phyloP scores from a whole-genome alignment of 1,140 invertebrate genomes.

The Chelonus insularis region DNA sequence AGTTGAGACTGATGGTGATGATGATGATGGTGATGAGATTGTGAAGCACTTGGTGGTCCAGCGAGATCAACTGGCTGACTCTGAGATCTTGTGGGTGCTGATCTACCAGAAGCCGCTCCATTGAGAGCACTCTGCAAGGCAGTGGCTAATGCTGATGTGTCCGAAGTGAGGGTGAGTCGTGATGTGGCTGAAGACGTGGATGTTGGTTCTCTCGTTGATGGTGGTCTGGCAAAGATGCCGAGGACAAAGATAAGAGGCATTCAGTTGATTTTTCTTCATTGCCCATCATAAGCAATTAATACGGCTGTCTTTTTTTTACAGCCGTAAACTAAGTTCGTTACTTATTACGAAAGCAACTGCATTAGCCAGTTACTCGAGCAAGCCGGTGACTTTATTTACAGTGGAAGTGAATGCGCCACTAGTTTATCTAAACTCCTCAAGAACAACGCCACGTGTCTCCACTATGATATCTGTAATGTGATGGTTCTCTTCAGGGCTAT shows the following conservation, averaged over 20 bases:
- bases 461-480: background rate
- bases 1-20: constrained; percentile 28
- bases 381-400: constrained; percentile 54
- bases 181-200: constrained; percentile 53
- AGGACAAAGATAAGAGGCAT: background rate
- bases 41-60: constrained; percentile 42
- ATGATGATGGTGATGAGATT: constrained; percentile 41
- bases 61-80: constrained; percentile 60
- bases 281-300: constrained; percentile 1
- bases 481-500: constrained; percentile 3
- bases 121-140: constrained; percentile 53
- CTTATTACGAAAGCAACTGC: background rate
- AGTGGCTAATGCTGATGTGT: constrained; percentile 51
- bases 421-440: constrained; percentile 39
- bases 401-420: constrained; percentile 47
- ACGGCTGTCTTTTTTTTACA: background rate
- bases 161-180: constrained; percentile 51
- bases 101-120: constrained; percentile 31
- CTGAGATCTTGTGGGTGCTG: constrained; percentile 58
- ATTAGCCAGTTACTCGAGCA: constrained; percentile 45
- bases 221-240: constrained; percentile 37
- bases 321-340: background rate
- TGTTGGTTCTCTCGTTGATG: constrained; percentile 46
- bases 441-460: constrained; percentile 43
- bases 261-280: background rate